Percentiles rank a stretch among this genome's conserved stretches.
Evolutionary conservation across 2,797 vertebrate species (phyloP).

Genomic region (Hemitrygon akajei): DNA sequence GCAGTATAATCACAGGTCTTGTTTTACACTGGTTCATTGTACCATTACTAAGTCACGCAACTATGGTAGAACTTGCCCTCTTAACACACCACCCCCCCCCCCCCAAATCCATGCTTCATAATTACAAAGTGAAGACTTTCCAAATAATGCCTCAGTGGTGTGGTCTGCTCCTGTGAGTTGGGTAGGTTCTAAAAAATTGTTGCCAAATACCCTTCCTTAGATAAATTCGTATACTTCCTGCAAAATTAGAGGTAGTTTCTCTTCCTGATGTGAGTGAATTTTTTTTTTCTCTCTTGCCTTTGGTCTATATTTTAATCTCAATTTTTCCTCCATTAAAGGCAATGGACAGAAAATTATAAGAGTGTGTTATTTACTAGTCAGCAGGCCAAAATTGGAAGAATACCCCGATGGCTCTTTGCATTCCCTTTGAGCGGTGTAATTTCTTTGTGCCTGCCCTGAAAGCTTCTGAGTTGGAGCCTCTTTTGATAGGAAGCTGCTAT

Average conservation of each 20-base stretch:
- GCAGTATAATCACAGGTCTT: background rate
- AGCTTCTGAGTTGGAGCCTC: background rate
- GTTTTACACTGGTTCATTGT: background rate
- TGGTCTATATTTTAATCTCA: background rate
- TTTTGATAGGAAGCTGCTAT: constrained; percentile 22
- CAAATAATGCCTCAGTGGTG: no score
- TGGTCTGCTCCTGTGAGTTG: no score
- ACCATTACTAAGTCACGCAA: background rate
- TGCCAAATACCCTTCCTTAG: background rate
- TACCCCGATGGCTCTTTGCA: background rate
- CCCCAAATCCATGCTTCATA: background rate
- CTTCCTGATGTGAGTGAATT: background rate
- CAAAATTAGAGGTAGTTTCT: background rate
- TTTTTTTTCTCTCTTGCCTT: background rate
- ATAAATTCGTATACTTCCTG: background rate
- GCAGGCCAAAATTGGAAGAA: background rate
- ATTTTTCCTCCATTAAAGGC: background rate
- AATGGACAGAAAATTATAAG: background rate
- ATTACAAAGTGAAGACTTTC: background rate
- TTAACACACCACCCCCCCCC: no score
- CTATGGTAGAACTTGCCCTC: background rate
- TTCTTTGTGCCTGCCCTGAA: background rate
- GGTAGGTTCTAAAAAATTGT: background rate
- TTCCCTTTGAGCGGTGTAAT: constrained; percentile 9
- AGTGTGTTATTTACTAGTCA: background rate